Evolutionary conservation across 2,888 invertebrate species (phyloP).

Genomic region (Thymelicus acteon): DNA sequence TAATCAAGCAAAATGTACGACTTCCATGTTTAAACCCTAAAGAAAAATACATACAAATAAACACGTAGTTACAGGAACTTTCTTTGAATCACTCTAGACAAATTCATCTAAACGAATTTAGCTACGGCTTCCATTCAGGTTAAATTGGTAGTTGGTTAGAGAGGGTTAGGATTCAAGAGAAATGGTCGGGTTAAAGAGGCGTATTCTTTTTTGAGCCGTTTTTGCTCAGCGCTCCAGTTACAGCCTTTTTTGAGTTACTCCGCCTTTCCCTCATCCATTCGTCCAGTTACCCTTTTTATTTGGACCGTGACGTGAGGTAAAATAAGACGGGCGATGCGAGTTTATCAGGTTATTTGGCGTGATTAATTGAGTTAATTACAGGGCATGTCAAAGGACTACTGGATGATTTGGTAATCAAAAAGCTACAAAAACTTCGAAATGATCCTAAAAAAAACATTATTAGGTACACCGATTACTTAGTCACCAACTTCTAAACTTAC

Average conservation of each 20-base stretch:
- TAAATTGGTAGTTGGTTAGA: conserved; percentile 37
- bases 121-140: conserved; percentile 26
- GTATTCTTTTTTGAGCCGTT: conserved; percentile 39
- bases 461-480: no score
- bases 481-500: no score
- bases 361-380: conserved; percentile 42
- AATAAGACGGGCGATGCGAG: conserved; percentile 37
- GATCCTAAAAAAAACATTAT: no score
- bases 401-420: not conserved
- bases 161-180: conserved; percentile 33
- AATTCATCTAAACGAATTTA: conserved; percentile 23
- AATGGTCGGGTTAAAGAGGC: conserved; percentile 42
- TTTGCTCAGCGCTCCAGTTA: conserved; percentile 27
- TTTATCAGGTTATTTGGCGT: conserved; percentile 41
- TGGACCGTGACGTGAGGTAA: conserved; percentile 39
- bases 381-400: not conserved
- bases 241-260: conserved; percentile 22
- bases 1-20: not conserved
- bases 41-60: not conserved
- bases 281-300: conserved; percentile 43
- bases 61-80: not conserved
- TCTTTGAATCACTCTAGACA: conserved; percentile 24
- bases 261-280: conserved; percentile 21
- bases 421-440: no score
- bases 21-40: not conserved